phyloP scores from a whole-genome alignment of 2,888 invertebrate species.

The Vanessa cardui region DNA sequence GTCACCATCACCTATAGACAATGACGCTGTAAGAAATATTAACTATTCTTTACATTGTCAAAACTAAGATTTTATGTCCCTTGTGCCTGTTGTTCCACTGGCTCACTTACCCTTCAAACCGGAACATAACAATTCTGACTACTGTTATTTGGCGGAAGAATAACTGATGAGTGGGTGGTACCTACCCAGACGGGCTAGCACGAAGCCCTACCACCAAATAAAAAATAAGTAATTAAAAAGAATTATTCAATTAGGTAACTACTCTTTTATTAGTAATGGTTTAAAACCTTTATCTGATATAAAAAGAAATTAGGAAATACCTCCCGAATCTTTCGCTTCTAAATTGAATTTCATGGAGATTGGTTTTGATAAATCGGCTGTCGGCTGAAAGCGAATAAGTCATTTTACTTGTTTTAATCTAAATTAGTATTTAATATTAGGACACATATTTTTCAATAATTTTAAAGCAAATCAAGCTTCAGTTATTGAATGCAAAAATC shows the following conservation, averaged over 20 bases:
- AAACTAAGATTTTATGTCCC: no score
- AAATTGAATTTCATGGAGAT: constrained; percentile 60
- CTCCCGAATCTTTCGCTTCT: constrained; percentile 52
- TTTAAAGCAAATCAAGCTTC: neutral
- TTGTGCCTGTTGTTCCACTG: no score
- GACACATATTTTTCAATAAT: neutral
- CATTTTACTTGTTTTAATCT: neutral
- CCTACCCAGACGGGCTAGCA: no score
- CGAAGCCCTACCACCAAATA: no score
- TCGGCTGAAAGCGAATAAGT: constrained; percentile 57
- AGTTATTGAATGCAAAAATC: neutral
- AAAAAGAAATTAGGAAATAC: constrained; percentile 42
- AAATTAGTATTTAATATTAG: neutral
- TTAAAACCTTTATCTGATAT: neutral
- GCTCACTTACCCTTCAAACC: no score
- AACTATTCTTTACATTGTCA: no score
- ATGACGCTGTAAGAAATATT: no score
- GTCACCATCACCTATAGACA: no score
- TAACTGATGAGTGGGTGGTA: no score
- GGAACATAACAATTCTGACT: no score
- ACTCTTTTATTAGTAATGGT: neutral
- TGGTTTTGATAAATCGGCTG: constrained; percentile 68
- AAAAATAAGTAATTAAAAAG: constrained; percentile 40
- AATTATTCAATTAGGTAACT: constrained; percentile 49
- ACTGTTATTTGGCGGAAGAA: no score